Evolutionary conservation across 1,140 invertebrate species (phyloP).

Genomic region (Macrobrachium nipponense): DNA sequence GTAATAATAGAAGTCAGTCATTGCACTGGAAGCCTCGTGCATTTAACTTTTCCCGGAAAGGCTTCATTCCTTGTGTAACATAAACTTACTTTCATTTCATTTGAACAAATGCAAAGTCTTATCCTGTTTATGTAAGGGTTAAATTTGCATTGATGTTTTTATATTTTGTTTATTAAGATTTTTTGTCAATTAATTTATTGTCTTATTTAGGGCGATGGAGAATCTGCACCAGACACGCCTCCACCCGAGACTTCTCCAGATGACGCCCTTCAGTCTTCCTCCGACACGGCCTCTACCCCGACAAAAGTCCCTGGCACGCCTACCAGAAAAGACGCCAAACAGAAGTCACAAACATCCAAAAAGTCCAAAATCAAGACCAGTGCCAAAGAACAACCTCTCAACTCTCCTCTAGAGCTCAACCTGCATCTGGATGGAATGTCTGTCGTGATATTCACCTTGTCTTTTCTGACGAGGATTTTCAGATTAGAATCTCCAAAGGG

Average conservation of each 20-base stretch:
- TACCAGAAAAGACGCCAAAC: slow-evolving; percentile 16
- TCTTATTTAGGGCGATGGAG: slow-evolving; percentile 65
- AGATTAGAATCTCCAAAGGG: slow-evolving; percentile 83
- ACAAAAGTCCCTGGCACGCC: not conserved
- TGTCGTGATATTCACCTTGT: slow-evolving; percentile 77
- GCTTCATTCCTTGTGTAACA: too few species aligned
- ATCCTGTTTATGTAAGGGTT: not conserved
- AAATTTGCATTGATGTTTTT: not conserved
- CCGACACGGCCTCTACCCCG: not conserved
- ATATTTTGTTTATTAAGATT: not conserved
- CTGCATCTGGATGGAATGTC: slow-evolving; percentile 80
- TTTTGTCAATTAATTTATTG: not conserved
- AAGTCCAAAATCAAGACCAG: slow-evolving; percentile 33
- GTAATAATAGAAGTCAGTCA: too few species aligned
- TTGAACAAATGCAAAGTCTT: too few species aligned
- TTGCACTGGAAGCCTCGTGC: too few species aligned
- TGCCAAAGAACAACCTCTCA: not conserved
- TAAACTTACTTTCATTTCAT: too few species aligned
- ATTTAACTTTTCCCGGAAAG: too few species aligned
- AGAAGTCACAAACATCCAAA: slow-evolving; percentile 9
- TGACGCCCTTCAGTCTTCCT: not conserved
- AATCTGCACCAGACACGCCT: slow-evolving; percentile 65
- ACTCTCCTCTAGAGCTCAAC: slow-evolving; percentile 62
- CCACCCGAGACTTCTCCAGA: slow-evolving; percentile 59
- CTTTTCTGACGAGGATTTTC: slow-evolving; percentile 83